Evolutionary conservation across 2,888 invertebrate genomes (phyloP).

Genomic region (Entomobrya multifasciata): DNA sequence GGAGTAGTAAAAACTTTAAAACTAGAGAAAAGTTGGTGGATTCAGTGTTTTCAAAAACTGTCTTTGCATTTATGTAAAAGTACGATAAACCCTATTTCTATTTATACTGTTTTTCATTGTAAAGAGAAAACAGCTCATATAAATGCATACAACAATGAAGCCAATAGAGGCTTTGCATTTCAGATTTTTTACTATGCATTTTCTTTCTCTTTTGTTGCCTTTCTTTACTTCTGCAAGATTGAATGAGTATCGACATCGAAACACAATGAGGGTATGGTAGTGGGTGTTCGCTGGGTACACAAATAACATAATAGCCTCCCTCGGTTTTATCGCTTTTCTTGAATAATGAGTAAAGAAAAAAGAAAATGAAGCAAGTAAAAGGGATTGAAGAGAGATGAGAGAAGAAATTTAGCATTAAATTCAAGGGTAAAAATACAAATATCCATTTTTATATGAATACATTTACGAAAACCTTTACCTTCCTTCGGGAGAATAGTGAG

Average conservation of each 20-base stretch:
- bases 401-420: constrained; percentile 3
- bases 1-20: constrained; percentile 59
- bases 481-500: constrained; percentile 31
- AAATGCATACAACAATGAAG: constrained; percentile 69
- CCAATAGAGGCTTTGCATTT: constrained; percentile 66
- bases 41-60: constrained; percentile 48
- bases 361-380: constrained; percentile 3
- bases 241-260: constrained; percentile 53
- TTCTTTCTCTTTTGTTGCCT: constrained; percentile 32
- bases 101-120: background rate
- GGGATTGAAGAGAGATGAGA: background rate
- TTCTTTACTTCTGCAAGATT: background rate
- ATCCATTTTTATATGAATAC: too few species aligned
- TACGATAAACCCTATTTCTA: background rate
- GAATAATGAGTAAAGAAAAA: constrained; percentile 54
- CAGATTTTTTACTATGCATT: constrained; percentile 64
- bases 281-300: constrained; percentile 21
- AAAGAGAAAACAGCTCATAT: constrained; percentile 63
- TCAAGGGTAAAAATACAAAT: constrained; percentile 50
- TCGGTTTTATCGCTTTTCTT: constrained; percentile 60
- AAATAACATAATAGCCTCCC: constrained; percentile 51
- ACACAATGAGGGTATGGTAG: constrained; percentile 42
- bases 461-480: too few species aligned
- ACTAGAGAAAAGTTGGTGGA: constrained; percentile 41
- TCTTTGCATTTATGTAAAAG: background rate